Base-by-base conservation (phyloP, 2,888 invertebrate genomes). In the Dicyrtomina minuta region DNA sequence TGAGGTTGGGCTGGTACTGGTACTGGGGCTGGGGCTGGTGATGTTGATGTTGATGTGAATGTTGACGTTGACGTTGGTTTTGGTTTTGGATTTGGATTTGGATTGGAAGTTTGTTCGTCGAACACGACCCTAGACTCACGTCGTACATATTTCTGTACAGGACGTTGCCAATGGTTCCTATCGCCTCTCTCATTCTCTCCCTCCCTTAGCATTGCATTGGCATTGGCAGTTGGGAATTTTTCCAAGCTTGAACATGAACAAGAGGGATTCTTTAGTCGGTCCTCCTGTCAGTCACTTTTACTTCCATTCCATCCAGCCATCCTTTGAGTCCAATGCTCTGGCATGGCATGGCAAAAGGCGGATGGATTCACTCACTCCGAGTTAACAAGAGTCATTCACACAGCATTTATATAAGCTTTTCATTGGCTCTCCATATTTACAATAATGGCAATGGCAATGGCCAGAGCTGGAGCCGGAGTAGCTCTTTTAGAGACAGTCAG, bases 211-310 rank as follows among this genome's bases (percentile, higher is more conserved):
- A 15, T n/a, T 26, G 22, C 60, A 58, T 39, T 56, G 56, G 56
- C 17, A 6, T 24, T 59, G 59, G 24, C 60, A 60, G 60, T 60
- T 60, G 41, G 60, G 60, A 60, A 60, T 60, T 60, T 60, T 60
- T 60, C 60, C 20, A 64, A 53, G 53, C 64, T 64, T 3, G 39
- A 27, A 65, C n/a, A 64, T 33, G 33, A 33, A 39, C 24, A 64
- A 49, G 43, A 56, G 65, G 43, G 65, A 65, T 55, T 56, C 58
- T 41, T 62, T 24, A 55, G 33, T 33, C 33, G 64, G 65, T 65
- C 65, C 65, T 65, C 65, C 56, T 65, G 65, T 65, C 65, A 55
- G 55, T 65, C 65, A 65, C 65, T 65, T 62, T 60, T 43, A 22
- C 10, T 5, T 33, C 33, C 33, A 33, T 33, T 33, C 33, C 33